A percentile compares a stretch with the other conserved stretches of the same genome.
phyloP scores from a whole-genome alignment of 2,888 invertebrate genomes.

The Malachius bipustulatus region DNA sequence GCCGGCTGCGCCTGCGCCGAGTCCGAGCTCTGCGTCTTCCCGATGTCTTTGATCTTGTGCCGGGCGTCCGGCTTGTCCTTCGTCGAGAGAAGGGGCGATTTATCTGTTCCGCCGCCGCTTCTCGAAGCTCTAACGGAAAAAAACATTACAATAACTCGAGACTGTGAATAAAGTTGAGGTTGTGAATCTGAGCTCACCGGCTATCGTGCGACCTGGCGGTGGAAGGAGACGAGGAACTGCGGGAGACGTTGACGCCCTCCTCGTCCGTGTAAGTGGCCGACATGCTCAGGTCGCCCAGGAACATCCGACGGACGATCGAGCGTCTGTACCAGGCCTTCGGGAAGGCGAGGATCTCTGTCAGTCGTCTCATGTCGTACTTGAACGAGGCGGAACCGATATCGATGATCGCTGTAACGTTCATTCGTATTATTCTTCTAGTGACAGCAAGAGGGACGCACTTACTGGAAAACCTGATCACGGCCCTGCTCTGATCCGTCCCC shows the following conservation, averaged over 20 bases:
- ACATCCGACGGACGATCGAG: constrained; percentile 82
- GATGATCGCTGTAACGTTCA: constrained; percentile 87
- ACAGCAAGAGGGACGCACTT: too few species aligned
- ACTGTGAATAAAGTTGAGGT: too few species aligned
- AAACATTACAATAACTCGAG: too few species aligned
- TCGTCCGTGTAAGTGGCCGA: constrained; percentile 31
- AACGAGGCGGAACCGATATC: constrained; percentile 94
- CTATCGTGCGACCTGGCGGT: constrained; percentile 5
- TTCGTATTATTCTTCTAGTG: too few species aligned
- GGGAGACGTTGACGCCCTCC: constrained; percentile 22
- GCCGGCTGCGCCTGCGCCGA: constrained; percentile 36
- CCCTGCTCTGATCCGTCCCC: constrained; percentile 54
- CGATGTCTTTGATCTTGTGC: constrained; percentile 42
- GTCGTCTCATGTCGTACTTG: constrained; percentile 95
- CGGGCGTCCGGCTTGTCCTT: constrained; percentile 44
- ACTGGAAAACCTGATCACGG: constrained; percentile 89
- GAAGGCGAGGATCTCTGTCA: constrained; percentile 94
- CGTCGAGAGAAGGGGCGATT: constrained; percentile 33
- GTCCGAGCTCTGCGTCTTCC: constrained; percentile 44
- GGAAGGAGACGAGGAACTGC: constrained; percentile 19
- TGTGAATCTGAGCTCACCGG: too few species aligned
- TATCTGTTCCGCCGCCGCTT: constrained; percentile 12
- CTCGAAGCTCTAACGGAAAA: too few species aligned
- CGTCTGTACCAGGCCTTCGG: constrained; percentile 98
- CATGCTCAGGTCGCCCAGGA: constrained; percentile 83